A percentile compares a stretch with the other conserved stretches of the same genome.
phyloP scores from a whole-genome alignment of 2,797 vertebrate genomes.

The Orestias chungarensis region DNA sequence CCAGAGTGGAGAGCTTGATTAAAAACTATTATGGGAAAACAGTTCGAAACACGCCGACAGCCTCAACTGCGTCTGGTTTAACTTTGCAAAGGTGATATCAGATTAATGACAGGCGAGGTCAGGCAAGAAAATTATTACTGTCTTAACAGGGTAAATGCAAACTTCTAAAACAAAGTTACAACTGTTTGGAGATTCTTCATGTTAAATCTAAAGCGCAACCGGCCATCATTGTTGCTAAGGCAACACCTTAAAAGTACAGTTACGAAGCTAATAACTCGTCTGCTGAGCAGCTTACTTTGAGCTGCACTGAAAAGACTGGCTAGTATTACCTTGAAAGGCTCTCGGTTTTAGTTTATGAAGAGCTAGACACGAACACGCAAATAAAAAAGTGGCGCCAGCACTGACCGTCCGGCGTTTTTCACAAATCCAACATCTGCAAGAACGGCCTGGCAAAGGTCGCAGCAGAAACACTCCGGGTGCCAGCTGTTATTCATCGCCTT shows the following conservation, averaged over 20 bases:
- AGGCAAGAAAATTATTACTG: background rate
- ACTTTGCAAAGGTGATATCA: background rate
- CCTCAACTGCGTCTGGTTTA: background rate
- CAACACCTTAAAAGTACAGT: no score
- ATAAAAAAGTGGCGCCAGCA: no score
- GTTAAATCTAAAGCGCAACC: no score
- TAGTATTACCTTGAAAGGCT: background rate
- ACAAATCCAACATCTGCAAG: constrained; percentile 97
- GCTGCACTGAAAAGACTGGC: no score
- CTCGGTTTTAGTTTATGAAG: background rate
- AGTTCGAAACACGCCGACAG: background rate
- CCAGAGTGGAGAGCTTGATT: background rate
- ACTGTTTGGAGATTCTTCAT: no score
- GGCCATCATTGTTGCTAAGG: no score
- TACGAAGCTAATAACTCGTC: no score
- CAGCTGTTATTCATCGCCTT: constrained; percentile 99
- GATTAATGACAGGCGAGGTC: background rate
- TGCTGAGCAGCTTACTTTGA: no score
- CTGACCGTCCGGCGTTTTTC: constrained; percentile 96
- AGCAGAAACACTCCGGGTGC: constrained; percentile 98
- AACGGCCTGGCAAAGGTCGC: constrained; percentile 91
- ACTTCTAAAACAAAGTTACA: no score
- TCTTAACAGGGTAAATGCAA: background rate
- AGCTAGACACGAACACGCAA: no score
- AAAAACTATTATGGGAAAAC: background rate